Percentiles rank a stretch among this genome's conserved stretches.
Evolutionary conservation across 2,888 invertebrate genomes (phyloP).

Genomic region (Xylota sylvarum): DNA sequence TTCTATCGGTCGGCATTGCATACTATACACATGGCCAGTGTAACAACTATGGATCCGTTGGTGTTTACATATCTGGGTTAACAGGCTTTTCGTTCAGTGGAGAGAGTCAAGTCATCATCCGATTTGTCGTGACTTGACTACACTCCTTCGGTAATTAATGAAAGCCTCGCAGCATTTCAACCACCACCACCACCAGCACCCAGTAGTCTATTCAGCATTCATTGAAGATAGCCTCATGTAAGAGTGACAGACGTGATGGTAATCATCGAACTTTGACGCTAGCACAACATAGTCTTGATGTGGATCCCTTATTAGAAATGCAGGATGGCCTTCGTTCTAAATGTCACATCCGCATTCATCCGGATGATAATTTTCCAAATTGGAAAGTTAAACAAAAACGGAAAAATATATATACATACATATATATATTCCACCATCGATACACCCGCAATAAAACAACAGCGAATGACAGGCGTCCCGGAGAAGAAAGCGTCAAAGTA

Average conservation of each 20-base stretch:
- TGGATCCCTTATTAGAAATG: constrained; percentile 50
- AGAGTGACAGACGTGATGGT: constrained; percentile 34
- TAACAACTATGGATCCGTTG: background rate
- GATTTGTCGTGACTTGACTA: constrained; percentile 2
- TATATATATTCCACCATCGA: background rate
- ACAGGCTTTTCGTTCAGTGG: background rate
- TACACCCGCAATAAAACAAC: constrained; percentile 34
- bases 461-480: constrained; percentile 10
- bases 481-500: constrained; percentile 19
- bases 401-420: background rate
- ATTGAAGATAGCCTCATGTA: background rate
- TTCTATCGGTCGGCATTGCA: too few species aligned
- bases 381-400: constrained; percentile 50
- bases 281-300: background rate
- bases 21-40: background rate
- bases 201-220: constrained; percentile 20
- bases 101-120: background rate
- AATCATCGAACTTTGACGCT: constrained; percentile 19
- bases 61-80: background rate
- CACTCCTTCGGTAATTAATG: constrained; percentile 5
- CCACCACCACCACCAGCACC: background rate
- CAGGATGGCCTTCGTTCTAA: constrained; percentile 22
- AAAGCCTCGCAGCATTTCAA: background rate
- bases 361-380: constrained; percentile 60
- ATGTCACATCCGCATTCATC: constrained; percentile 59